These are phyloP conservation scores for Neotoxoptera formosana DNA, from an alignment of 1,140 invertebrate species.

Conservation along the genomic window DNA sequence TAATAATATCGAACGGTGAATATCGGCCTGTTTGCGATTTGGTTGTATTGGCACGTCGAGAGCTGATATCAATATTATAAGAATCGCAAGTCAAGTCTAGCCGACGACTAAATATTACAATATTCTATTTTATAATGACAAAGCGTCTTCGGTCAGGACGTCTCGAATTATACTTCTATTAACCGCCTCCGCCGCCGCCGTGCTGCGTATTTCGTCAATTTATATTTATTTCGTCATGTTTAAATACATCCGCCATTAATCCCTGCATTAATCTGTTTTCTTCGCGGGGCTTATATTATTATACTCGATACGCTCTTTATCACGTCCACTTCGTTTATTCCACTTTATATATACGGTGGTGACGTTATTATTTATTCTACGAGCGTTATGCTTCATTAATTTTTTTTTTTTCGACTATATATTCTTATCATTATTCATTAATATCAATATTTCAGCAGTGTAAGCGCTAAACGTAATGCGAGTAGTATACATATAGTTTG, in stretches of 20 bases:
- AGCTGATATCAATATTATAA: neutral
- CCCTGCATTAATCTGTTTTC: slow-evolving; percentile 20
- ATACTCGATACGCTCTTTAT: neutral
- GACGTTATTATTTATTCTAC: slow-evolving; percentile 13
- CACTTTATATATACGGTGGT: neutral
- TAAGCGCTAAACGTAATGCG: neutral
- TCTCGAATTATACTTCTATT: neutral
- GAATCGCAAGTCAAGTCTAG: neutral
- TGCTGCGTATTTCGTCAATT: neutral
- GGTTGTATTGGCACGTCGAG: too few species aligned
- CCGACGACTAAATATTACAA: too few species aligned
- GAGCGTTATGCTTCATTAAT: neutral
- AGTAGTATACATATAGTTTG: too few species aligned
- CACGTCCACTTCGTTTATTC: slow-evolving; percentile 14
- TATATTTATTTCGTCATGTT: slow-evolving; percentile 5
- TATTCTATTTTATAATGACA: neutral
- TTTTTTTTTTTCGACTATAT: slow-evolving; percentile 20
- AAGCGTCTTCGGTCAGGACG: neutral
- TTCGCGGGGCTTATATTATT: neutral
- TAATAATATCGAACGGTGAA: neutral
- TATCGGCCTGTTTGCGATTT: neutral
- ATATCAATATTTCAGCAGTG: neutral
- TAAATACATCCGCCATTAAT: slow-evolving; percentile 26
- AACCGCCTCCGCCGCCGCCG: too few species aligned
- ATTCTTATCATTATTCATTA: neutral